Evolutionary conservation across 1,140 invertebrate genomes (phyloP).

Genomic region (Hermetia illucens): DNA sequence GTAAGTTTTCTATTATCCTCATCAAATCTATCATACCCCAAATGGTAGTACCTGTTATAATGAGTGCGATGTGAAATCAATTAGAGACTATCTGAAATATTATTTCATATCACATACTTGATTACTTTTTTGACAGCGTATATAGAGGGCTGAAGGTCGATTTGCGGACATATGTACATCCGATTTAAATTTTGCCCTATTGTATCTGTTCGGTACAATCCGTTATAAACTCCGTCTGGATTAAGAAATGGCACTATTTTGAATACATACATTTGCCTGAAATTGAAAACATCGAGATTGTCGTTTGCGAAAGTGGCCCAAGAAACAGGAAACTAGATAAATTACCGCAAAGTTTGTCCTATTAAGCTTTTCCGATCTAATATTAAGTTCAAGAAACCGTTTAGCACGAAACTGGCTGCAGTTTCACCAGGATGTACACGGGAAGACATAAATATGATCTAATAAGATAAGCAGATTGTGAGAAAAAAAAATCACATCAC

Average conservation of each 20-base stretch:
- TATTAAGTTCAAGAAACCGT: slow-evolving; percentile 73
- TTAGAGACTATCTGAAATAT: slow-evolving; percentile 1
- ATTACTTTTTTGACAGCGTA: slow-evolving; percentile 66
- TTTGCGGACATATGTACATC: slow-evolving; percentile 64
- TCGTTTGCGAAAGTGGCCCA: too few species aligned
- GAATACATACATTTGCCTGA: slow-evolving; percentile 73
- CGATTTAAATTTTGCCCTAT: slow-evolving; percentile 81
- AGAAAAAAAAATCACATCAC: neutral
- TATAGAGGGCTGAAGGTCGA: slow-evolving; percentile 64
- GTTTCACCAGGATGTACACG: slow-evolving; percentile 90
- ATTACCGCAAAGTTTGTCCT: neutral
- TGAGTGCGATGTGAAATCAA: slow-evolving; percentile 2
- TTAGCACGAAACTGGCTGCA: slow-evolving; percentile 86
- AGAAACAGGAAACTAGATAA: too few species aligned
- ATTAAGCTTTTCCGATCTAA: slow-evolving; percentile 31
- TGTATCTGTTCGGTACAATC: slow-evolving; percentile 81
- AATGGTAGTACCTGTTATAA: slow-evolving; percentile 37
- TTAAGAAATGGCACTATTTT: slow-evolving; percentile 88
- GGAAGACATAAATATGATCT: slow-evolving; percentile 75
- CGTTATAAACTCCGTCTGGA: slow-evolving; percentile 80
- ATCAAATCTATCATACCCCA: slow-evolving; percentile 34
- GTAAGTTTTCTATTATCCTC: slow-evolving; percentile 9
- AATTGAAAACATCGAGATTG: slow-evolving; percentile 30
- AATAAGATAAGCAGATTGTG: slow-evolving; percentile 6
- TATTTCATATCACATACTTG: slow-evolving; percentile 36